Evolutionary conservation across 1,140 invertebrate species (phyloP).

Genomic region (Lethrus apterus): DNA sequence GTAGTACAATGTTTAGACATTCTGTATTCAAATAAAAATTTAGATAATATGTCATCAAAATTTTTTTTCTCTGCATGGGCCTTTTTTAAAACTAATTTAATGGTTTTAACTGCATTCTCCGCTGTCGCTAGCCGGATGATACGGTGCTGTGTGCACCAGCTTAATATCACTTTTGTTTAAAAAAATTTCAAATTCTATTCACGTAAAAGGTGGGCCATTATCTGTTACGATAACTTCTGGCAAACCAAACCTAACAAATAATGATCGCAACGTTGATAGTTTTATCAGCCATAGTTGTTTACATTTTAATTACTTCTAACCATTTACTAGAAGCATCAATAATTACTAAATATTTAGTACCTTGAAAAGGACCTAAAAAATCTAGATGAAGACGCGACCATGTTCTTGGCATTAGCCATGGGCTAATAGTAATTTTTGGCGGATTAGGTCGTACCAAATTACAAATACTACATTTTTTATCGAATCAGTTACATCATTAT

Average conservation of each 20-base stretch:
- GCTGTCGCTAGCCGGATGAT: constrained; percentile 27
- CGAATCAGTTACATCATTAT: constrained; percentile 9
- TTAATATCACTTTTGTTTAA: constrained; percentile 23
- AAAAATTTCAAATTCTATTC: constrained; percentile 26
- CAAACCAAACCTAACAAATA: constrained; percentile 5
- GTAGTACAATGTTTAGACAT: constrained; percentile 6
- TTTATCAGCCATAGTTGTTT: neutral
- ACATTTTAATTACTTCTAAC: constrained; percentile 4
- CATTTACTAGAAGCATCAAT: constrained; percentile 2
- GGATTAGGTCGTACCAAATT: neutral
- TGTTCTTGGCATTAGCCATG: neutral
- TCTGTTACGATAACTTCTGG: constrained; percentile 18
- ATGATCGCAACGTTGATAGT: constrained; percentile 11
- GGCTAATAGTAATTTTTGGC: neutral
- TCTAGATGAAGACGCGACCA: constrained; percentile 4
- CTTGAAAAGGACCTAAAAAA: constrained; percentile 4
- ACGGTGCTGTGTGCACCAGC: constrained; percentile 22
- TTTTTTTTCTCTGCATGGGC: neutral
- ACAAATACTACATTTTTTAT: constrained; percentile 10
- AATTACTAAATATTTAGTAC: constrained; percentile 3
- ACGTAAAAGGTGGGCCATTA: constrained; percentile 24
- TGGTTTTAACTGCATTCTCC: constrained; percentile 31
- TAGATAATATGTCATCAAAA: neutral
- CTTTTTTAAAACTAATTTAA: constrained; percentile 24
- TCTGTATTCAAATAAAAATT: constrained; percentile 10